These are phyloP conservation scores for Cetonia aurata DNA, from an alignment of 2,888 invertebrate species.

Conservation along the genomic window DNA sequence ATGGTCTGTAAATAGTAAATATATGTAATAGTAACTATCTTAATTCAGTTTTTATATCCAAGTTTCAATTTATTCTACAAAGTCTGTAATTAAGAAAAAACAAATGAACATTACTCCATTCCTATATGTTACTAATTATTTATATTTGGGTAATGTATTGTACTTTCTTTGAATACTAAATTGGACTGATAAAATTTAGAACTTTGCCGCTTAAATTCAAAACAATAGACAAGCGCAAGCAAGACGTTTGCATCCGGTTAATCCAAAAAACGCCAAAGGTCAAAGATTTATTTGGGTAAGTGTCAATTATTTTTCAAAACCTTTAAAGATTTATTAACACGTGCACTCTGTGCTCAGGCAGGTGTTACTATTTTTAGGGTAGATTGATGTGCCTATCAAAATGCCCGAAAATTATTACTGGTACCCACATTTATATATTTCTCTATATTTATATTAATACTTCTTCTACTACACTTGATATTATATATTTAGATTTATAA, in stretches of 20 bases:
- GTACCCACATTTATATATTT: constrained; percentile 47
- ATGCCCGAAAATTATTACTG: constrained; percentile 52
- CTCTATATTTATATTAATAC: constrained; percentile 26
- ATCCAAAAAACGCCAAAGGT: constrained; percentile 49
- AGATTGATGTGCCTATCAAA: constrained; percentile 37
- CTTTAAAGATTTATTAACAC: constrained; percentile 39
- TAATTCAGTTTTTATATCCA: too few relatives aligned
- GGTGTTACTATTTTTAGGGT: constrained; percentile 29
- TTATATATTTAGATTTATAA: constrained; percentile 8
- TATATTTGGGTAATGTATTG: not conserved
- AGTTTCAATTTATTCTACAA: too few relatives aligned
- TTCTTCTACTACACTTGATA: constrained; percentile 12
- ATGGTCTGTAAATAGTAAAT: too few relatives aligned
- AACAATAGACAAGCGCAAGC: constrained; percentile 42
- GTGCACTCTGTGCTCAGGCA: constrained; percentile 29
- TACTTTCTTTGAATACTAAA: not conserved
- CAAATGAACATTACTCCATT: too few relatives aligned
- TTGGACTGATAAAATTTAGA: not conserved
- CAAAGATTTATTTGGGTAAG: constrained; percentile 49
- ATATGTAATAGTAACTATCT: too few relatives aligned
- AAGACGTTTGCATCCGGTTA: constrained; percentile 47
- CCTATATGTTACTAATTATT: not conserved
- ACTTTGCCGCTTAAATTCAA: constrained; percentile 45
- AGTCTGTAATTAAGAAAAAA: too few relatives aligned
- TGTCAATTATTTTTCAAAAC: constrained; percentile 47